These are phyloP conservation scores for Paraplagusia blochii DNA, from an alignment of 2,113 vertebrate genomes.

Conservation along the genomic window DNA sequence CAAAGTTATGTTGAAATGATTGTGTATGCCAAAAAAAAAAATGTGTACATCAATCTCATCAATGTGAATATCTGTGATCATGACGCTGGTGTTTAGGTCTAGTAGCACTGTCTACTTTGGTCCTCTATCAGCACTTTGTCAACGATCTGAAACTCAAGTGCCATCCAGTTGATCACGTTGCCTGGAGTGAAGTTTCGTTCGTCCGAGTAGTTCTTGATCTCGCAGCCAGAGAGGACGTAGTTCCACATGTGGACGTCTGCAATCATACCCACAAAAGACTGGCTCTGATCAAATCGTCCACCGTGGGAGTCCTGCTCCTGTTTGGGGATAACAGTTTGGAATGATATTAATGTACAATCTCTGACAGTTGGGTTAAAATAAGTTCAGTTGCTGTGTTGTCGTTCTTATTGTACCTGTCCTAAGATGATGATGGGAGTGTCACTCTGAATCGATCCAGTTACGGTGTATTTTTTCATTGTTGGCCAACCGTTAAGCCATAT, in stretches of 20 bases:
- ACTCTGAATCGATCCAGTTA: neutral
- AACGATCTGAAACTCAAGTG: conserved; percentile 33
- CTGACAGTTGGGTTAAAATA: neutral
- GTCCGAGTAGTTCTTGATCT: conserved; percentile 44
- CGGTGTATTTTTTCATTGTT: conserved; percentile 17
- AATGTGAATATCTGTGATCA: no score
- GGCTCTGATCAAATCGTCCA: conserved; percentile 40
- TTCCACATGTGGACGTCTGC: conserved; percentile 70
- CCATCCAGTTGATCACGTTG: conserved; percentile 62
- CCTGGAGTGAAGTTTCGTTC: conserved; percentile 52
- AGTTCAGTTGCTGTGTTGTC: accelerated
- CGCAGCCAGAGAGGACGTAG: conserved; percentile 52
- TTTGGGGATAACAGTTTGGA: neutral
- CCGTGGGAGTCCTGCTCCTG: conserved; percentile 62
- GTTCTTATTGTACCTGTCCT: conserved; percentile 52
- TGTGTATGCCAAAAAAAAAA: no score
- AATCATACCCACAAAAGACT: conserved; percentile 63
- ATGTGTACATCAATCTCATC: no score
- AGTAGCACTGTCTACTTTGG: conserved; percentile 13
- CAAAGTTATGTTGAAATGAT: no score
- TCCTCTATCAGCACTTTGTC: conserved; percentile 46
- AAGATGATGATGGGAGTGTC: conserved; percentile 32
- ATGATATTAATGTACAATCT: neutral
- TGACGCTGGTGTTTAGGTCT: neutral
- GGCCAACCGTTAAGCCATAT: conserved; percentile 57